Base-by-base conservation (phyloP, 2,797 vertebrate genomes). In the Gadopsis bispinosus region DNA sequence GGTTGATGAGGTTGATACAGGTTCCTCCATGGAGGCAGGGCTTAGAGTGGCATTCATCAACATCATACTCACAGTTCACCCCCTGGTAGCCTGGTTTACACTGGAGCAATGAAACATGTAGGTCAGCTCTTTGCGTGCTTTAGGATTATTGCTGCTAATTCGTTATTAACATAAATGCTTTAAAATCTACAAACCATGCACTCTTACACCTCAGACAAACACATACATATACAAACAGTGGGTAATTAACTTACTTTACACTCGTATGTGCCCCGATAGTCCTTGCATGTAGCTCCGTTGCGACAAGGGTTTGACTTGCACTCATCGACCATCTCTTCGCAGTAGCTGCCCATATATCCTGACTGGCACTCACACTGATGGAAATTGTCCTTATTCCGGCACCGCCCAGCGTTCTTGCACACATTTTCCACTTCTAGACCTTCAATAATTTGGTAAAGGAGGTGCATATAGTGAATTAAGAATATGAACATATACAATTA, bases 41-140 rank as follows among this genome's bases (percentile, higher is more conserved):
- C 76, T 94, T 95, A 0, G 97, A 96, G 86, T 97, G 96, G 87
- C 97, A 99, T 80, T 99, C 97, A 5, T 99, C 94, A 8, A 99
- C 96, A 72, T 98, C 95, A 35, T 97, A 98, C 62, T 99, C 96
- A 0, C 97, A 99, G 90, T 98, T 97, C 80, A 98, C 97, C 12
- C 97, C 97, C 94, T 99, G 97, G 88, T 94, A 99, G 0, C 97
- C 97, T 31, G 95, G 89, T 89, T 97, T 95, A 75, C 97, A 99
- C 97, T 99, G 83, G 12, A 43, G 51, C 43, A 85, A 53, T 33
- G 17, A 41, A 20, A 72, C 8, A 53, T 59, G 68, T 1, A 59
- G 0, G 48, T 82, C 39, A 83, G 47, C 43, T 67, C 29, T 43
- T 2, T 41, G 17, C 53, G 53, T 54, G 37, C 20, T 58, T 69